Percentiles rank a stretch among this genome's conserved stretches.
Conservation (phyloP, 2,888 invertebrate genomes). For the Caenorhabditis sp. region DNA sequence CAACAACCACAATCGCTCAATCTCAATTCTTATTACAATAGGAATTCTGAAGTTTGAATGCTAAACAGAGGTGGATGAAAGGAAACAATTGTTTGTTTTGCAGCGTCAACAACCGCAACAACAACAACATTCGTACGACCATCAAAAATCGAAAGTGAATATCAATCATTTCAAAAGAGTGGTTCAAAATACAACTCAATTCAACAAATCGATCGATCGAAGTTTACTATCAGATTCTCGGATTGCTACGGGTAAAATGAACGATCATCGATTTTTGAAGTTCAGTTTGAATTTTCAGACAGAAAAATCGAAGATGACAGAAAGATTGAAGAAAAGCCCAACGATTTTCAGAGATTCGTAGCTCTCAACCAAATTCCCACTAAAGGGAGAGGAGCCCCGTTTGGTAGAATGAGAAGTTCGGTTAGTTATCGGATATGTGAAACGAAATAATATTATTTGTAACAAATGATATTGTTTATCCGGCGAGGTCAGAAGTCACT, state of each 20-base stretch:
- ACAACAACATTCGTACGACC: not conserved
- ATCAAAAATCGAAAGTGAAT: constrained; percentile 1
- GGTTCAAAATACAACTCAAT: constrained; percentile 23
- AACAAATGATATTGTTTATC: too few species aligned
- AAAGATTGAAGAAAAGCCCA: not conserved
- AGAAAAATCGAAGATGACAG: constrained; percentile 4
- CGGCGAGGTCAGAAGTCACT: too few species aligned
- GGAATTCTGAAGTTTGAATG: not conserved
- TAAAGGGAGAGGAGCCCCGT: constrained; percentile 24
- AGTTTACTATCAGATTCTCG: constrained; percentile 25
- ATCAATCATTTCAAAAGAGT: constrained; percentile 15
- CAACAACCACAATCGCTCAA: not conserved
- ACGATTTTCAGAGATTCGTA: constrained; percentile 7
- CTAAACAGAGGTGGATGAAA: not conserved
- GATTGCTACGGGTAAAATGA: constrained; percentile 24
- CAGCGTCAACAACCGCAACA: not conserved
- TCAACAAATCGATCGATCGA: constrained; percentile 24
- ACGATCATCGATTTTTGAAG: too few species aligned
- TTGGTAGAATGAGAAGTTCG: constrained; percentile 29
- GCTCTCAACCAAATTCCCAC: constrained; percentile 14
- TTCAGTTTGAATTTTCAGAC: not conserved
- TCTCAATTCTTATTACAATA: not conserved
- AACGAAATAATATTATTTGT: too few species aligned
- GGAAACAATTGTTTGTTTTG: not conserved
- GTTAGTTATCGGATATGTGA: too few species aligned